These are phyloP conservation scores for Procambarus clarkii DNA, from an alignment of 1,140 invertebrate genomes.

Conservation along the genomic window DNA sequence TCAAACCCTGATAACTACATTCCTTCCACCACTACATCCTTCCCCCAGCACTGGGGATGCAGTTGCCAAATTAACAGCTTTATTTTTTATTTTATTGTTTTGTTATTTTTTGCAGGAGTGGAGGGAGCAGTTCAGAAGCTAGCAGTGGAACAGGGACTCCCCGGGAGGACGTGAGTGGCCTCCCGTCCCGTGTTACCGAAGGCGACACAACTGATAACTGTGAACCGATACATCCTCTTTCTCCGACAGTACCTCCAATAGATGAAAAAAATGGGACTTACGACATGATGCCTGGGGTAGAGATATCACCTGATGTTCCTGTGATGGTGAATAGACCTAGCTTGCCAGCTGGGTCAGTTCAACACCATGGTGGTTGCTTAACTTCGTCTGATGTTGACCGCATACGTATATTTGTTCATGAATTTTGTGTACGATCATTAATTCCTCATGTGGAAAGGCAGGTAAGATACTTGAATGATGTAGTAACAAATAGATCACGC, in stretches of 20 bases:
- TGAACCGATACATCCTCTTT: slow-evolving; percentile 69
- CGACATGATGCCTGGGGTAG: slow-evolving; percentile 56
- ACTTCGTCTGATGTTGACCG: slow-evolving; percentile 84
- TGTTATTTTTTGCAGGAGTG: slow-evolving; percentile 24
- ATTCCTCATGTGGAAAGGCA: slow-evolving; percentile 93
- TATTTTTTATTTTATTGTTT: no score
- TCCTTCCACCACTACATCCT: no score
- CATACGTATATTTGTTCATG: slow-evolving; percentile 89
- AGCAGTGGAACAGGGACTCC: slow-evolving; percentile 69
- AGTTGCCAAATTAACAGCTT: no score
- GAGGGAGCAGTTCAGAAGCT: slow-evolving; percentile 59
- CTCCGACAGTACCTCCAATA: slow-evolving; percentile 45
- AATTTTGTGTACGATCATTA: slow-evolving; percentile 81
- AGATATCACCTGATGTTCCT: slow-evolving; percentile 60
- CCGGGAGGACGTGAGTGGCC: slow-evolving; percentile 59
- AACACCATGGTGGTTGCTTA: slow-evolving; percentile 64
- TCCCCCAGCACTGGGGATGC: no score
- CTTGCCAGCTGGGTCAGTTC: slow-evolving; percentile 15
- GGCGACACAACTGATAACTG: slow-evolving; percentile 54
- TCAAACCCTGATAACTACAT: no score
- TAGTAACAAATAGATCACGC: slow-evolving; percentile 76
- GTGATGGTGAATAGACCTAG: slow-evolving; percentile 57
- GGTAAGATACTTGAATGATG: slow-evolving; percentile 88
- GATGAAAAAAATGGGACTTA: slow-evolving; percentile 65
- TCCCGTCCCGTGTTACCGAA: slow-evolving; percentile 66